Conservation (phyloP, 2,113 vertebrate species). For the Phyllostomus discolor region DNA sequence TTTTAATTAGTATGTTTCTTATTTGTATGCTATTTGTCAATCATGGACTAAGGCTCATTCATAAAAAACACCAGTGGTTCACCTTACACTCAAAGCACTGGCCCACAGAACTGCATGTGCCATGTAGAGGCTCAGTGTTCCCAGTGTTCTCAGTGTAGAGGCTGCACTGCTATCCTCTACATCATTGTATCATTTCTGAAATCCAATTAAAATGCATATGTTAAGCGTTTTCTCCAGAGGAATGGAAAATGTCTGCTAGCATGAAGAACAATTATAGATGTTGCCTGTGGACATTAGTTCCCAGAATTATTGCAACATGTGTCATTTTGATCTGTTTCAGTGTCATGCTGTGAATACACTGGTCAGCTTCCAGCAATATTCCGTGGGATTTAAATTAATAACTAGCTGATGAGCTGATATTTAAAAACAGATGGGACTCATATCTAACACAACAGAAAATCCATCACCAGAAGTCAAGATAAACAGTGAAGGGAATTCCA, state of each 20-base stretch:
- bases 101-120: neutral
- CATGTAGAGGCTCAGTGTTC: neutral
- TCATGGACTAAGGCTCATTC: neutral
- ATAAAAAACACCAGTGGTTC: neutral
- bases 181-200: neutral
- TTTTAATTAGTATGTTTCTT: neutral
- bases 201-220: constrained; percentile 48
- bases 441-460: neutral
- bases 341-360: constrained; percentile 43
- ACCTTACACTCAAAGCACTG: neutral
- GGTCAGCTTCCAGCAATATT: constrained; percentile 46
- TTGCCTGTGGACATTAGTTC: constrained; percentile 38
- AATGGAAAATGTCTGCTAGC: neutral
- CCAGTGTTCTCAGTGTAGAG: no score
- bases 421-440: constrained; percentile 54
- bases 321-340: constrained; percentile 53
- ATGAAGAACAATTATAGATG: constrained; percentile 38
- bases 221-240: constrained; percentile 30
- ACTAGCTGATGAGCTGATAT: constrained; percentile 40
- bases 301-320: constrained; percentile 39
- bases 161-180: neutral
- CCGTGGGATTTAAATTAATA: constrained; percentile 65
- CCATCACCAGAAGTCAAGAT: neutral
- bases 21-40: neutral
- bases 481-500: neutral